A percentile compares a stretch with the other conserved stretches of the same genome.
phyloP scores from a whole-genome alignment of 1,140 invertebrate genomes.

The Sinella curviseta region DNA sequence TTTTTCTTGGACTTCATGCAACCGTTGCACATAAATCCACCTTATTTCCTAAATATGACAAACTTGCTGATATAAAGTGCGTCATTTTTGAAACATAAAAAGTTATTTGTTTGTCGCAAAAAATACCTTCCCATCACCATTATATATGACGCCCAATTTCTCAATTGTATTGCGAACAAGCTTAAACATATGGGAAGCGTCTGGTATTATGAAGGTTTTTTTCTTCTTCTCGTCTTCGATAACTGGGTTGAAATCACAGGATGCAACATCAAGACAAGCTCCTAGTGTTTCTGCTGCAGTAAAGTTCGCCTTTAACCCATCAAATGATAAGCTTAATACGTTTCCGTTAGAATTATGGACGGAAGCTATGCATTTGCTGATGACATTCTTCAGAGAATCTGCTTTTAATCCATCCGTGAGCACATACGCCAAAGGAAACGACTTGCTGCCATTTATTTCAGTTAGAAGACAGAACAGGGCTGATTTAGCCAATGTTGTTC shows the following conservation, averaged over 20 bases:
- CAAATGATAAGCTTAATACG: constrained; percentile 52
- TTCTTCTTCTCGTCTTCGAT: background rate
- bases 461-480: background rate
- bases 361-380: constrained; percentile 44
- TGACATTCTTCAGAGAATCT: constrained; percentile 47
- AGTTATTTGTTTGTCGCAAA: background rate
- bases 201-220: background rate
- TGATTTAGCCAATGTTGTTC: background rate
- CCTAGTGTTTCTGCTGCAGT: constrained; percentile 31
- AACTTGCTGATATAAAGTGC: background rate
- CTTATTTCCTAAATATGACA: background rate
- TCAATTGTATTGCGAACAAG: constrained; percentile 24
- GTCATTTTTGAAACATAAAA: background rate
- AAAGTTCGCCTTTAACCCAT: constrained; percentile 51
- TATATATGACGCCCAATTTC: constrained; percentile 20
- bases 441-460: constrained; percentile 46
- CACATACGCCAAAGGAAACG: constrained; percentile 54
- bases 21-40: constrained; percentile 32
- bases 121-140: constrained; percentile 23
- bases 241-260: too few species aligned
- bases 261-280: background rate
- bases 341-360: constrained; percentile 42
- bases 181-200: background rate
- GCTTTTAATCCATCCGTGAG: constrained; percentile 47
- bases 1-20: constrained; percentile 29